Conservation (phyloP, 1,140 invertebrate species). For the Trachymyrmex cornetzi region DNA sequence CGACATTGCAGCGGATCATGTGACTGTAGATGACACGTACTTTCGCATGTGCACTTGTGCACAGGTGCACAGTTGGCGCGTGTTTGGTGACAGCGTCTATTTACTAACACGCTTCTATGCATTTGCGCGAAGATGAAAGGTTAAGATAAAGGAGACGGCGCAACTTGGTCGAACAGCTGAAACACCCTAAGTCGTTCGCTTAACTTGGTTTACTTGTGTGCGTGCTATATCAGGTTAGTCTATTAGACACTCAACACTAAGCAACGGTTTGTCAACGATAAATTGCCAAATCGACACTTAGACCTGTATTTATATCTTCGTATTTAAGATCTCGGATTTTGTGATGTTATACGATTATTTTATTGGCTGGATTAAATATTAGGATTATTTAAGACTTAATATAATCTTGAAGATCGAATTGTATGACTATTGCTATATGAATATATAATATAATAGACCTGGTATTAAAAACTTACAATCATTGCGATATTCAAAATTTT, state of each 20-base stretch:
- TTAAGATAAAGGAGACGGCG: slow-evolving; percentile 51
- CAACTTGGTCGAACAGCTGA: slow-evolving; percentile 55
- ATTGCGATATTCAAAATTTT: not conserved
- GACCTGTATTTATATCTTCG: not conserved
- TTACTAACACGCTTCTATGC: slow-evolving; percentile 57
- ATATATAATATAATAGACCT: not conserved
- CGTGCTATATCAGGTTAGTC: slow-evolving; percentile 22
- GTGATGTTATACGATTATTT: not conserved
- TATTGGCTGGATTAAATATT: not conserved
- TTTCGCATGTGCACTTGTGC: slow-evolving; percentile 34
- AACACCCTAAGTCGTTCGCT: slow-evolving; percentile 45
- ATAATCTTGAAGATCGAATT: not conserved
- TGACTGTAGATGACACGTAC: slow-evolving; percentile 33
- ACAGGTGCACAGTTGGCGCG: slow-evolving; percentile 60
- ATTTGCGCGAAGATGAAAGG: slow-evolving; percentile 62
- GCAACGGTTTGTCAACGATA: not conserved
- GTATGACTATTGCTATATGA: no score
- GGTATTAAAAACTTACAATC: not conserved
- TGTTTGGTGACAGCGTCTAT: slow-evolving; percentile 60
- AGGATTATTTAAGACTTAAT: not conserved
- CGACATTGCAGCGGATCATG: slow-evolving; percentile 31
- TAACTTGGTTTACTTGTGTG: slow-evolving; percentile 43
- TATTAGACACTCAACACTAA: not conserved
- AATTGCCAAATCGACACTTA: not conserved
- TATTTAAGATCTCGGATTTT: not conserved